Evolutionary conservation across 2,888 invertebrate species (phyloP).

Genomic region (Drosophila lacicola): DNA sequence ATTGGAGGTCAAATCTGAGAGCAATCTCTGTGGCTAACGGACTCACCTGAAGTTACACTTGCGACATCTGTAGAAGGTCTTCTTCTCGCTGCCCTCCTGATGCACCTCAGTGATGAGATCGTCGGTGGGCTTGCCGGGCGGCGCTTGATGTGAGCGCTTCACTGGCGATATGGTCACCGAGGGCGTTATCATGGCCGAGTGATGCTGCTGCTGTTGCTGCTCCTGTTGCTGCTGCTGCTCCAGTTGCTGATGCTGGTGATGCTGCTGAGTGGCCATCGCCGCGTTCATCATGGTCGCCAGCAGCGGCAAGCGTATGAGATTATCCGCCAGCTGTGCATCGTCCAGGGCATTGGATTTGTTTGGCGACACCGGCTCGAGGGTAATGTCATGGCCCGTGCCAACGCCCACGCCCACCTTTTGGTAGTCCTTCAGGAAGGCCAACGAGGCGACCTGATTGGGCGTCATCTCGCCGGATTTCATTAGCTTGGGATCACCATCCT

Average conservation of each 20-base stretch:
- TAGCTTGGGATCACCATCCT: slow-evolving; percentile 85
- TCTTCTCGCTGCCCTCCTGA: slow-evolving; percentile 87
- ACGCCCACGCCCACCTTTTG: slow-evolving; percentile 76
- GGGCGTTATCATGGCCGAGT: slow-evolving; percentile 79
- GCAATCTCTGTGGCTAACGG: fast-evolving
- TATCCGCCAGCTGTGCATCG: slow-evolving; percentile 72
- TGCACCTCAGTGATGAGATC: slow-evolving; percentile 85
- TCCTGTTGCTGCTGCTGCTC: slow-evolving; percentile 59
- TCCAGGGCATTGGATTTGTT: slow-evolving; percentile 57
- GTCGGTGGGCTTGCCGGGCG: slow-evolving; percentile 88
- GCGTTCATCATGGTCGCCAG: slow-evolving; percentile 83
- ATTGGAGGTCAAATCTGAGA: background rate
- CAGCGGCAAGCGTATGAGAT: slow-evolving; percentile 78
- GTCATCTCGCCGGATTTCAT: slow-evolving; percentile 85
- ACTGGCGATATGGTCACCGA: slow-evolving; percentile 83
- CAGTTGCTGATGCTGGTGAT: slow-evolving; percentile 74
- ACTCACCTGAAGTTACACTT: slow-evolving; percentile 93
- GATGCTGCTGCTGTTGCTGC: slow-evolving; percentile 67
- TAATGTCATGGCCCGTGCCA: slow-evolving; percentile 75
- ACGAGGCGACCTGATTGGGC: slow-evolving; percentile 85
- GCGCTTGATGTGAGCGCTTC: slow-evolving; percentile 84
- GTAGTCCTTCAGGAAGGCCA: slow-evolving; percentile 86
- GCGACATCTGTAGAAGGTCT: slow-evolving; percentile 95
- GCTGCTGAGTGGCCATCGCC: slow-evolving; percentile 81
- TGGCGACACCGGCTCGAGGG: slow-evolving; percentile 76